Evolutionary conservation across 2,888 invertebrate genomes (phyloP).

Genomic region (Oscheius myriophilus): DNA sequence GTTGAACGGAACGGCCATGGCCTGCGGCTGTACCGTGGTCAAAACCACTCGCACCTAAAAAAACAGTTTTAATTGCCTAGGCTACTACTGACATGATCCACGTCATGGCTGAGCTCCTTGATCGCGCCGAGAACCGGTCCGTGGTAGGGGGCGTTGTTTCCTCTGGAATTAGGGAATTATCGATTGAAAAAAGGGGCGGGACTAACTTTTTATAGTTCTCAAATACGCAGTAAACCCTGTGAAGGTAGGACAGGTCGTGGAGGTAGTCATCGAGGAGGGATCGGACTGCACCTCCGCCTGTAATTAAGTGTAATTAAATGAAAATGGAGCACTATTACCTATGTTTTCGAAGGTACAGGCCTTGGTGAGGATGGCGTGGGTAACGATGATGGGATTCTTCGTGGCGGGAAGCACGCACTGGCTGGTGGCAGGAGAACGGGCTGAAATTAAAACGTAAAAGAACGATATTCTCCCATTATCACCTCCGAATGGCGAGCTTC

Average conservation of each 20-base stretch:
- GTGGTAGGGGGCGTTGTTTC: neutral
- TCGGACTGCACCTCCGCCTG: neutral
- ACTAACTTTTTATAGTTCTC: neutral
- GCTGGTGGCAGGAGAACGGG: neutral
- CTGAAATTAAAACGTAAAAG: neutral
- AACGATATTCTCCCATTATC: neutral
- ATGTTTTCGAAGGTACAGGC: neutral
- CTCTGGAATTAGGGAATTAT: too few relatives aligned
- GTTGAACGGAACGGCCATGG: neutral
- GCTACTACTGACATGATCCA: too few relatives aligned
- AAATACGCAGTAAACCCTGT: conserved; percentile 26
- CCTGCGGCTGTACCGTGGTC: conserved; percentile 1
- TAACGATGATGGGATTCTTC: neutral
- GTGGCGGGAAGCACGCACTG: neutral
- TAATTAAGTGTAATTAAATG: neutral
- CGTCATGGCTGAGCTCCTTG: too few relatives aligned
- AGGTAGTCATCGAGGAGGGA: conserved; percentile 52
- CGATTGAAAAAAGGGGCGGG: too few relatives aligned
- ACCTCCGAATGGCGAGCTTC: neutral
- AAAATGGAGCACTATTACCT: neutral
- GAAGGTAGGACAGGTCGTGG: conserved; percentile 35
- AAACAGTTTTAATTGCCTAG: neutral
- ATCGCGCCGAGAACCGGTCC: too few relatives aligned
- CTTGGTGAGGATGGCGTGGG: neutral
- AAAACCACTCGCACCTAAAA: neutral